Percentiles rank a stretch among this genome's conserved stretches.
Evolutionary conservation across 2,888 invertebrate genomes (phyloP).

Genomic region (Cephus nigrinus): DNA sequence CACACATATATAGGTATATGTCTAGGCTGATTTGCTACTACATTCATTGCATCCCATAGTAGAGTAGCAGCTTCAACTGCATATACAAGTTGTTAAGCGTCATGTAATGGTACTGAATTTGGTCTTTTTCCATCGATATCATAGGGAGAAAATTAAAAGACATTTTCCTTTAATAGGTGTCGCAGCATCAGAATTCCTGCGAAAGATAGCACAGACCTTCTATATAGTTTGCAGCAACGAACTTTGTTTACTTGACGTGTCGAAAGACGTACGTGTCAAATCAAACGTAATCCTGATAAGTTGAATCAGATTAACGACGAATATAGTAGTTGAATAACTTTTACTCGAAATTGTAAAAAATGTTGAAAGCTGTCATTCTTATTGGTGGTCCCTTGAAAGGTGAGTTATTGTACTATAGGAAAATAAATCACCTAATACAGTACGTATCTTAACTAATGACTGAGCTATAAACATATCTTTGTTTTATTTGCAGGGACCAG

Average conservation of each 20-base stretch:
- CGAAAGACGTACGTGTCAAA: background rate
- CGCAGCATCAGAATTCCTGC: background rate
- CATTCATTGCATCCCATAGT: background rate
- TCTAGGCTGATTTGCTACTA: background rate
- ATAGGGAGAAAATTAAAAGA: background rate
- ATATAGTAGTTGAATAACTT: conserved; percentile 22
- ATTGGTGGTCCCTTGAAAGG: conserved; percentile 97
- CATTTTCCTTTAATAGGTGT: background rate
- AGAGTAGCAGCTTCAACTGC: background rate
- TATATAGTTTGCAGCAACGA: background rate
- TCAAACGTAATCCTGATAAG: conserved; percentile 1
- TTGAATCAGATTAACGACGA: conserved; percentile 10
- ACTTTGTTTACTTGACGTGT: conserved; percentile 1
- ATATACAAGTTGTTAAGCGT: background rate
- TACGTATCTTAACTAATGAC: background rate
- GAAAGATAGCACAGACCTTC: background rate
- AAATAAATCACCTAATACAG: conserved; percentile 13
- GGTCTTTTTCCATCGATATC: background rate
- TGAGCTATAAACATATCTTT: conserved; percentile 13
- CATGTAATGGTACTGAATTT: background rate
- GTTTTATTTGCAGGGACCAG: conserved; percentile 81
- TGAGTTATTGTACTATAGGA: conserved; percentile 56
- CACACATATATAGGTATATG: background rate
- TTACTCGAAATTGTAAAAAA: conserved; percentile 44
- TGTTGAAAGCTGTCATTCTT: conserved; percentile 89